phyloP scores from a whole-genome alignment of 1,140 invertebrate species.

The Drosophila tropicalis region DNA sequence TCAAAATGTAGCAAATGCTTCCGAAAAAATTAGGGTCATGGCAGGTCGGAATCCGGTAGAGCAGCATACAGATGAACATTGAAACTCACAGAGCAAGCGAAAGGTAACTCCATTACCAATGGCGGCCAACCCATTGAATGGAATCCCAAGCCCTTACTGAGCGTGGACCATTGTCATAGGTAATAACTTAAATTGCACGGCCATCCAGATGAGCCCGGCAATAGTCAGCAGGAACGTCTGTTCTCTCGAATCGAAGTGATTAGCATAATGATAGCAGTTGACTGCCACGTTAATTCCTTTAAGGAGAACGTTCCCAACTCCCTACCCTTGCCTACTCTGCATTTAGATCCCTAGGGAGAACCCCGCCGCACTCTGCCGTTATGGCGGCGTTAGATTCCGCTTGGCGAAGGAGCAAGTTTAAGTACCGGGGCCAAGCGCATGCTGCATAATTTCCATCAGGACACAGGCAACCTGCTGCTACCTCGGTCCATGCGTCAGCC shows the following conservation, averaged over 20 bases:
- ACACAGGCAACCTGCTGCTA: slow-evolving; percentile 33
- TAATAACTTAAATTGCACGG: slow-evolving; percentile 1
- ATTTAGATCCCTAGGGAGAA: slow-evolving; percentile 9
- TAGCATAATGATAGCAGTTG: slow-evolving; percentile 52
- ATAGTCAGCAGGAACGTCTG: not conserved
- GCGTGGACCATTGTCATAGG: not conserved
- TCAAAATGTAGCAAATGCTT: slow-evolving; percentile 61
- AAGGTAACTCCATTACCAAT: slow-evolving; percentile 4
- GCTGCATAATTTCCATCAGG: slow-evolving; percentile 58
- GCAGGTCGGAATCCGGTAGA: slow-evolving; percentile 15
- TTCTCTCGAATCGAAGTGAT: slow-evolving; percentile 41
- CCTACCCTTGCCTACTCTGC: slow-evolving; percentile 20
- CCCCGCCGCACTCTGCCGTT: not conserved
- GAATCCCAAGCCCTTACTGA: not conserved
- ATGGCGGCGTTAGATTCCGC: slow-evolving; percentile 12
- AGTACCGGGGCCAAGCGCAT: slow-evolving; percentile 35
- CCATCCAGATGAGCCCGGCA: not conserved
- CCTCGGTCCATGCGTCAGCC: slow-evolving; percentile 25
- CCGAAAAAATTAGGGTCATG: slow-evolving; percentile 66
- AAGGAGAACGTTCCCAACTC: slow-evolving; percentile 36
- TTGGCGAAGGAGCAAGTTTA: slow-evolving; percentile 47
- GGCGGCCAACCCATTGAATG: slow-evolving; percentile 1
- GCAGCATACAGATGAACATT: slow-evolving; percentile 41
- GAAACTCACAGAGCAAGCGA: slow-evolving; percentile 20
- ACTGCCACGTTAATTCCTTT: slow-evolving; percentile 48